A percentile compares a stretch with the other conserved stretches of the same genome.
These are phyloP conservation scores for Umimayanthus chanpuru DNA, from an alignment of 92 coral and sea anemone species.

Conservation along the genomic window DNA sequence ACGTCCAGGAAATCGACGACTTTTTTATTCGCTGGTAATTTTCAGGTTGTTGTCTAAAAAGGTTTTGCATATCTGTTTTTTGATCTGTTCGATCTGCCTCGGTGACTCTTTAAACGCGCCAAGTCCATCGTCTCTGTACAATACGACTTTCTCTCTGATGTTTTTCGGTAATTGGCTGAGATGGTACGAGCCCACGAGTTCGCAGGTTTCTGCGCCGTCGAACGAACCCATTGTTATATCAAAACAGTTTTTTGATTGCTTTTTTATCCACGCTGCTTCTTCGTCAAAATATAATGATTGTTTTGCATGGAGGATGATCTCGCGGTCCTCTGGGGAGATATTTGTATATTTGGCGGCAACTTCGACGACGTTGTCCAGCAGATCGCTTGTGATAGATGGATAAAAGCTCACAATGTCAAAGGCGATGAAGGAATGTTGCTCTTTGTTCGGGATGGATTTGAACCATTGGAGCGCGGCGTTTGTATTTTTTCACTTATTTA, in stretches of 20 bases:
- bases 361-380: neutral
- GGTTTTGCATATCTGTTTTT: neutral
- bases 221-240: neutral
- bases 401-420: neutral
- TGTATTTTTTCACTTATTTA: constrained; percentile 36
- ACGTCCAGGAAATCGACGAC: too few species aligned
- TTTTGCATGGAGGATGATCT: constrained; percentile 16
- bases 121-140: neutral
- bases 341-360: too few species aligned
- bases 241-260: neutral
- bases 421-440: constrained; percentile 11
- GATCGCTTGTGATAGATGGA: neutral
- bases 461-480: constrained; percentile 26
- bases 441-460: constrained; percentile 17
- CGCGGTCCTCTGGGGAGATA: constrained; percentile 3
- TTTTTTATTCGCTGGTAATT: neutral
- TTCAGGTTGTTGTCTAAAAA: constrained; percentile 7
- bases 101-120: too few species aligned
- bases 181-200: neutral
- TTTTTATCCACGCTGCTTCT: neutral
- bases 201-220: neutral
- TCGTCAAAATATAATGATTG: constrained; percentile 1
- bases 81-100: too few species aligned
- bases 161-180: neutral
- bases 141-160: neutral